A percentile compares a stretch with the other conserved stretches of the same genome.
phyloP scores from a whole-genome alignment of 2,888 invertebrate species.

The Drosophila atripex region DNA sequence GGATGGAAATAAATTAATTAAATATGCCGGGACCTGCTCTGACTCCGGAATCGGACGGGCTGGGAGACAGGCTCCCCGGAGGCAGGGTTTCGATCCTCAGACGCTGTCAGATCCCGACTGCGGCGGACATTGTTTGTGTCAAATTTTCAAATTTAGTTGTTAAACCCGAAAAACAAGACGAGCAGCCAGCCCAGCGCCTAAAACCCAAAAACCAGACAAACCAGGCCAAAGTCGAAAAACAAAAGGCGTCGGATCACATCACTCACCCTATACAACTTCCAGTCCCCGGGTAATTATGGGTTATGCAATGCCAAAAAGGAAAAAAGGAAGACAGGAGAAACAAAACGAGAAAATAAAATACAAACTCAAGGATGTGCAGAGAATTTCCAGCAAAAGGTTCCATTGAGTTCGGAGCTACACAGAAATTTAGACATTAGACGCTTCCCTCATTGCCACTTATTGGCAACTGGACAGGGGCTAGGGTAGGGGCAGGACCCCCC shows the following conservation, averaged over 20 bases:
- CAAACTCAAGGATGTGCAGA: constrained; percentile 15
- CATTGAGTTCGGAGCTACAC: constrained; percentile 39
- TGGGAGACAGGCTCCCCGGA: constrained; percentile 53
- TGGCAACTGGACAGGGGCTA: constrained; percentile 56
- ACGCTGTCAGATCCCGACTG: constrained; percentile 32
- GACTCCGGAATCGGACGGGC: constrained; percentile 29
- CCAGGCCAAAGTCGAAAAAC: constrained; percentile 52
- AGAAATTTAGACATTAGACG: constrained; percentile 79
- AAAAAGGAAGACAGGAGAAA: constrained; percentile 39
- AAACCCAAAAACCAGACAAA: constrained; percentile 26
- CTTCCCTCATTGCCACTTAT: constrained; percentile 70
- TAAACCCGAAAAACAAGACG: constrained; percentile 78
- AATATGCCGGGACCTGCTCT: constrained; percentile 60
- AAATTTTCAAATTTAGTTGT: constrained; percentile 79
- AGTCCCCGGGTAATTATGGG: constrained; percentile 67
- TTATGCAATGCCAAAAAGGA: constrained; percentile 65
- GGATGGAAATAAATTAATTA: constrained; percentile 77
- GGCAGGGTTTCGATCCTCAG: constrained; percentile 38
- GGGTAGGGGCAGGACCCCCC: constrained; percentile 36
- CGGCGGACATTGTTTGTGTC: constrained; percentile 72
- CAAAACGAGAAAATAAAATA: constrained; percentile 32
- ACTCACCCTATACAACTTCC: constrained; percentile 44
- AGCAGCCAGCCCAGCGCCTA: constrained; percentile 37
- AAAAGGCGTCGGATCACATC: constrained; percentile 69
- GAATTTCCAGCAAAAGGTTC: constrained; percentile 47